phyloP scores from a whole-genome alignment of 1,140 invertebrate species.

The Triops cancriformis region DNA sequence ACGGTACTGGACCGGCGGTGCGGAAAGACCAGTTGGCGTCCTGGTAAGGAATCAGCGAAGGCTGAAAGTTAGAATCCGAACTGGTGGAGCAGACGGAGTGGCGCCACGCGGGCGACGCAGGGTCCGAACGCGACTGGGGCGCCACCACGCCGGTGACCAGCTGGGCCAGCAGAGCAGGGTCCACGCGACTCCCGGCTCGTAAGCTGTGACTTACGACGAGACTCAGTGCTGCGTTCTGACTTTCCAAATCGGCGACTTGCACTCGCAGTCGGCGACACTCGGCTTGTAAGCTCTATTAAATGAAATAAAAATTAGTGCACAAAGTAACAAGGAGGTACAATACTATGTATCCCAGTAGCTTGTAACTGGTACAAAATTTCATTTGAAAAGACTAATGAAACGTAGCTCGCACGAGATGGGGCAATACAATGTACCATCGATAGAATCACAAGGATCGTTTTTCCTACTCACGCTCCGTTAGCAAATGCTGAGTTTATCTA shows the following conservation, averaged over 20 bases:
- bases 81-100: slow-evolving; percentile 3
- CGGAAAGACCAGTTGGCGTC: slow-evolving; percentile 17
- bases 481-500: too few species aligned
- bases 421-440: too few species aligned
- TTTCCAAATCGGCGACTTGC: slow-evolving; percentile 41
- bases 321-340: too few species aligned
- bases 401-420: too few species aligned
- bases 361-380: too few species aligned
- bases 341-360: too few species aligned
- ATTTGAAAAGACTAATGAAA: too few species aligned
- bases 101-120: not conserved
- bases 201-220: slow-evolving; percentile 33
- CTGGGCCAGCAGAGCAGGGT: not conserved
- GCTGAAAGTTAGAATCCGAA: not conserved
- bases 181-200: not conserved
- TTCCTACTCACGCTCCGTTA: too few species aligned
- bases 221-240: slow-evolving; percentile 40
- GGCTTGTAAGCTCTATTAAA: slow-evolving; percentile 38
- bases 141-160: not conserved
- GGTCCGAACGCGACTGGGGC: not conserved
- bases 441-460: too few species aligned
- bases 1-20: not conserved
- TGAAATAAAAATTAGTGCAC: too few species aligned
- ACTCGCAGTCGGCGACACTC: slow-evolving; percentile 41
- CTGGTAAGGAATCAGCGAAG: not conserved